phyloP scores from a whole-genome alignment of 2,113 vertebrate species.

The Mus spicilegus region DNA sequence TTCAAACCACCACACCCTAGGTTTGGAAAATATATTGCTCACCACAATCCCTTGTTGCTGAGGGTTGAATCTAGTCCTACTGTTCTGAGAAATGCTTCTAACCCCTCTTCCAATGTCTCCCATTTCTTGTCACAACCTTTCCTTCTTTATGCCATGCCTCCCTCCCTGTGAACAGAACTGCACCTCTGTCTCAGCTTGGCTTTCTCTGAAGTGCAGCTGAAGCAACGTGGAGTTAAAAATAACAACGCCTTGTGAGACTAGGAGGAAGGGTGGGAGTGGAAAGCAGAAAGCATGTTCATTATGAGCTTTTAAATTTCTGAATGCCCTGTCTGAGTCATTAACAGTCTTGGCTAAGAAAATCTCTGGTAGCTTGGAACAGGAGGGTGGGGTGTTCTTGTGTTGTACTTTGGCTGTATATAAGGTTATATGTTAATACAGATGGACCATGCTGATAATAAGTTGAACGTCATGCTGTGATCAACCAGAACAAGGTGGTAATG shows the following conservation, averaged over 20 bases:
- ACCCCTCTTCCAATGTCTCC: not conserved
- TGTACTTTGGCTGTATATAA: not conserved
- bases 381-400: not conserved
- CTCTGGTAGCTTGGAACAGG: not conserved
- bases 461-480: constrained; percentile 15
- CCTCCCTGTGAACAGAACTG: not conserved
- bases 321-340: constrained; percentile 67
- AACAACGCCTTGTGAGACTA: constrained; percentile 50
- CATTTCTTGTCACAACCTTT: not conserved
- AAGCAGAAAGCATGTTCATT: constrained; percentile 57
- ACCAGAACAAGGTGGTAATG: not conserved
- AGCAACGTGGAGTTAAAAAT: constrained; percentile 74
- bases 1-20: not conserved
- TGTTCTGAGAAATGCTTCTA: not conserved
- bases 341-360: constrained; percentile 46
- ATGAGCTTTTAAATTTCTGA: constrained; percentile 52
- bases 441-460: not conserved
- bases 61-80: not conserved
- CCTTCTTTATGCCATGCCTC: not conserved
- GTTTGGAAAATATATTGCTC: not conserved
- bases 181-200: not conserved
- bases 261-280: not conserved
- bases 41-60: not conserved
- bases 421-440: not conserved
- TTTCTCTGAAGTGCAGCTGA: constrained; percentile 66